A percentile compares a stretch with the other conserved stretches of the same genome.
Conservation (phyloP, 2,888 invertebrate species). For the Nephrotoma guestfalica region DNA sequence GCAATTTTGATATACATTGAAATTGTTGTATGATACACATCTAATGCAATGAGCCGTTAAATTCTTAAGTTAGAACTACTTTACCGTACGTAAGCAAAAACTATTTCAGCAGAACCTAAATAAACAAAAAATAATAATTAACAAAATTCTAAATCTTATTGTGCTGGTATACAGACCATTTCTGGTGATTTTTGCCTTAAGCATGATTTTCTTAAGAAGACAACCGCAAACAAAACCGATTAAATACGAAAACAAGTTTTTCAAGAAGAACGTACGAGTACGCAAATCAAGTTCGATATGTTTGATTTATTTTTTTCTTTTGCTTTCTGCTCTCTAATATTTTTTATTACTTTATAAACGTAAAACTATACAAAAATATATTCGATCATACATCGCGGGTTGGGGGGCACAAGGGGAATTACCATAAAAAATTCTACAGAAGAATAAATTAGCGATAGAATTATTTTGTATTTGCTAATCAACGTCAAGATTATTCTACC, state of each 20-base stretch:
- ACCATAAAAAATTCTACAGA: neutral
- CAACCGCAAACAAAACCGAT: neutral
- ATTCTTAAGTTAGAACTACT: neutral
- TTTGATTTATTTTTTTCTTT: neutral
- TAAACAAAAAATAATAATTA: neutral
- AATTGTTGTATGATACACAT: neutral
- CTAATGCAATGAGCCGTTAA: neutral
- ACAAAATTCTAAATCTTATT: neutral
- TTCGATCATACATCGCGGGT: neutral
- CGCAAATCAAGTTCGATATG: neutral
- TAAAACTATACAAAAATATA: too few relatives aligned
- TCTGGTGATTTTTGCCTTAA: neutral
- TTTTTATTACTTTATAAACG: neutral
- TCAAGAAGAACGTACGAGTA: neutral
- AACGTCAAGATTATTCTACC: neutral
- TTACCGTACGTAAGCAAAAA: neutral
- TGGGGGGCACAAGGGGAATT: neutral
- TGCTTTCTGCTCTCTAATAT: neutral
- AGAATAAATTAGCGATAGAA: neutral
- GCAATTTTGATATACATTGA: too few relatives aligned
- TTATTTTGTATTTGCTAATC: neutral
- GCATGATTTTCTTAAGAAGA: neutral
- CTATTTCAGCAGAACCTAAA: neutral
- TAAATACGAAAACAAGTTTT: neutral
- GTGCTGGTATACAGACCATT: neutral